Conservation (phyloP, 2,888 invertebrate genomes). For the Caenorhabditis afra region DNA sequence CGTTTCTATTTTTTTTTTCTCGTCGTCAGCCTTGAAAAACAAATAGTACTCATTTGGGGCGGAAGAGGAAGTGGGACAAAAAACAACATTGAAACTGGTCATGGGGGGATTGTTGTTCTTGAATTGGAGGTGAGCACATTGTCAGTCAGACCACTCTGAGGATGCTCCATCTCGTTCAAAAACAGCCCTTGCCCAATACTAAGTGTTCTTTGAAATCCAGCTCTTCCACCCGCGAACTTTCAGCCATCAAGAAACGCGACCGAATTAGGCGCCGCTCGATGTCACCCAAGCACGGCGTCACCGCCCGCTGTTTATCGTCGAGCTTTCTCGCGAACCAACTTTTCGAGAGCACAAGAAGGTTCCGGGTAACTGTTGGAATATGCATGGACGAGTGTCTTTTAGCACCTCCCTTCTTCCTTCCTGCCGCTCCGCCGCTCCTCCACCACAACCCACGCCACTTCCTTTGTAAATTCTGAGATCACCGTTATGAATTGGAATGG, state of each 20-base stretch:
- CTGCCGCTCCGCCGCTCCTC: neutral
- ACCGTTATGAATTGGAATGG: constrained; percentile 24
- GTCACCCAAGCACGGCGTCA: too few species aligned
- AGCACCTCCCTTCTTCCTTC: constrained; percentile 9
- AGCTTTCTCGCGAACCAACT: neutral
- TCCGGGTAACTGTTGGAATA: constrained; percentile 33
- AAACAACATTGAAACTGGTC: too few species aligned
- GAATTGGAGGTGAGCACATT: too few species aligned
- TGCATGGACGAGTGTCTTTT: constrained; percentile 49
- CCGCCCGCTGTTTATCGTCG: neutral
- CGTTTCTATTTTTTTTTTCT: neutral
- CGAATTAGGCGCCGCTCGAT: neutral
- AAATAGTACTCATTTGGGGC: neutral
- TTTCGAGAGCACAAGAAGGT: neutral
- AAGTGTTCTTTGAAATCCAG: too few species aligned
- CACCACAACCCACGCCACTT: constrained; percentile 22
- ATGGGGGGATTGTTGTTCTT: too few species aligned
- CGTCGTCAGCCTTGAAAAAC: neutral
- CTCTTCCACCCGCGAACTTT: too few species aligned
- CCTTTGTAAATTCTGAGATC: constrained; percentile 28
- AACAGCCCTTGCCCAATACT: too few species aligned
- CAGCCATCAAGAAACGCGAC: neutral
- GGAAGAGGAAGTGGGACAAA: neutral
- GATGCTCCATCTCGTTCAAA: too few species aligned
- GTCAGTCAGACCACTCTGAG: too few species aligned